Percentiles rank a stretch among this genome's conserved stretches.
Evolutionary conservation across 2,797 vertebrate species (phyloP).

Genomic region (Pangasius sanitwongsei): DNA sequence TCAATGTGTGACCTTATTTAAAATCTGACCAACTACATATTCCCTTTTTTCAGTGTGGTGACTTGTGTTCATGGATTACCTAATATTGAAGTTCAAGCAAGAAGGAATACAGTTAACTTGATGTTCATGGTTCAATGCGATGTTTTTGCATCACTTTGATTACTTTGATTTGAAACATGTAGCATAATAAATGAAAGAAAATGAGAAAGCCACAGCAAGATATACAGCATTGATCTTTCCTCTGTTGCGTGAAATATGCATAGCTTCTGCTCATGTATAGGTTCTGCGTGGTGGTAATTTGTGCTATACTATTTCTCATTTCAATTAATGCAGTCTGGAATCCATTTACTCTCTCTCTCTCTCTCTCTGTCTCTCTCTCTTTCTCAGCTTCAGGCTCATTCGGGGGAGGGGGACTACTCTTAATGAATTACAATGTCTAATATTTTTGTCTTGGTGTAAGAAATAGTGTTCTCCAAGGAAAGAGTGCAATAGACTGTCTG

Average conservation of each 20-base stretch:
- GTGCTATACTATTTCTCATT: conserved; percentile 44
- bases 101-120: neutral
- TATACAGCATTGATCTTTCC: conserved; percentile 23
- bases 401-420: conserved; percentile 58
- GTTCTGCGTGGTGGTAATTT: conserved; percentile 43
- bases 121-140: neutral
- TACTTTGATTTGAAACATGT: conserved; percentile 1
- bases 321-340: conserved; percentile 60
- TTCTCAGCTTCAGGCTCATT: conserved; percentile 42
- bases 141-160: conserved; percentile 39
- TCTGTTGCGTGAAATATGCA: conserved; percentile 29
- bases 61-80: neutral
- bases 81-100: conserved; percentile 2
- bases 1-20: neutral
- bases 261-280: conserved; percentile 32
- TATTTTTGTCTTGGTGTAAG: conserved; percentile 64
- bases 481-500: conserved; percentile 51
- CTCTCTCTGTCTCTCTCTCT: conserved; percentile 54
- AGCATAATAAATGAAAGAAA: conserved; percentile 31
- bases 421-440: conserved; percentile 60
- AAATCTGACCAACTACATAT: neutral
- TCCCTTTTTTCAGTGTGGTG: neutral
- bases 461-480: conserved; percentile 64
- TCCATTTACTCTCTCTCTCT: conserved; percentile 50
- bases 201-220: conserved; percentile 29